A percentile compares a stretch with the other conserved stretches of the same genome.
Evolutionary conservation across 2,888 invertebrate genomes (phyloP).

Genomic region (Pollenia amentaria): DNA sequence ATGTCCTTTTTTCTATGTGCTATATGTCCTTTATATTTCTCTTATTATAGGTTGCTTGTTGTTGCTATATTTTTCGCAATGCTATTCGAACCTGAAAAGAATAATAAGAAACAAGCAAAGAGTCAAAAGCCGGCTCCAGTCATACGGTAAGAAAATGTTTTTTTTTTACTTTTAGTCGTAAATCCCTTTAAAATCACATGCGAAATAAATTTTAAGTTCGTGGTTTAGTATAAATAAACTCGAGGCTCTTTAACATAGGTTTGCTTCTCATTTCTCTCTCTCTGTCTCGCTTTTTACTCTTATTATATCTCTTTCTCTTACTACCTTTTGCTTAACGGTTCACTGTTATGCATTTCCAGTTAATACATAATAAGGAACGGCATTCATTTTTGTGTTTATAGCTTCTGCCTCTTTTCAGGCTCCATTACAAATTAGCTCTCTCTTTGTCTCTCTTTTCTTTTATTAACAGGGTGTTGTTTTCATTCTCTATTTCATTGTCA

Average conservation of each 20-base stretch:
- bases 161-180: conserved; percentile 29
- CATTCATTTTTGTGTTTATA: conserved; percentile 32
- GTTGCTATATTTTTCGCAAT: conserved; percentile 24
- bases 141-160: conserved; percentile 61
- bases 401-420: conserved; percentile 54
- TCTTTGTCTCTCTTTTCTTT: conserved; percentile 2
- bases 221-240: conserved; percentile 25
- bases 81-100: conserved; percentile 43
- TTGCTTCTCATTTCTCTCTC: neutral
- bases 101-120: conserved; percentile 20
- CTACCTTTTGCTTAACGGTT: conserved; percentile 5
- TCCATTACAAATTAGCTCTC: conserved; percentile 3
- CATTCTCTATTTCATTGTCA: conserved; percentile 15
- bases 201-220: conserved; percentile 31
- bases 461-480: conserved; percentile 44
- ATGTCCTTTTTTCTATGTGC: conserved; percentile 51
- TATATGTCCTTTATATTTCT: conserved; percentile 45
- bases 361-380: conserved; percentile 2
- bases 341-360: conserved; percentile 45
- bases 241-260: conserved; percentile 14
- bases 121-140: conserved; percentile 75
- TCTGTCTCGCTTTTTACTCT: conserved; percentile 10
- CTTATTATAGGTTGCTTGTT: conserved; percentile 39
- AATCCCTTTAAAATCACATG: conserved; percentile 58
- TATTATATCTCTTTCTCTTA: conserved; percentile 3